Conservation (phyloP, 2,797 vertebrate species). For the Podargus strigoides region DNA sequence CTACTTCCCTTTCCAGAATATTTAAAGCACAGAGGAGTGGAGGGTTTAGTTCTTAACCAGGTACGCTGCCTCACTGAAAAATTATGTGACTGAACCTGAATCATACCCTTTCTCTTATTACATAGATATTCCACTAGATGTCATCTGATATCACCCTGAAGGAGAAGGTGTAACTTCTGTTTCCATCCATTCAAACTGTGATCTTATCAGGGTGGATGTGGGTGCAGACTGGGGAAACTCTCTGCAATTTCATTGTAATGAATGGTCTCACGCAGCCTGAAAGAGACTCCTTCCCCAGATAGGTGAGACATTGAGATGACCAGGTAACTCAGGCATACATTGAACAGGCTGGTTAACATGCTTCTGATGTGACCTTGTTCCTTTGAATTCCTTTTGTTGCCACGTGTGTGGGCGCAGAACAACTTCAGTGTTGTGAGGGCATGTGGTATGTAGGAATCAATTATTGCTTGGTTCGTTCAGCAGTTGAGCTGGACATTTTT, state of each 20-base stretch:
- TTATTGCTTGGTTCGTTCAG: neutral
- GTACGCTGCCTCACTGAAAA: neutral
- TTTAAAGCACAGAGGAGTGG: neutral
- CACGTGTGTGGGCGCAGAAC: rapidly evolving
- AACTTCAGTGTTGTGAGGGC: rapidly evolving
- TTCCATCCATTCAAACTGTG: neutral
- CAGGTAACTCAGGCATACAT: neutral
- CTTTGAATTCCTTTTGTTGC: neutral
- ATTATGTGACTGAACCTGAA: neutral
- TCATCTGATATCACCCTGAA: constrained; percentile 9
- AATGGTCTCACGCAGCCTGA: neutral
- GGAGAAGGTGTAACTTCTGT: neutral
- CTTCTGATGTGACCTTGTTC: neutral
- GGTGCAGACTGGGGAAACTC: neutral
- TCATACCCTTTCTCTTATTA: neutral
- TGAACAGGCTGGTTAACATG: neutral
- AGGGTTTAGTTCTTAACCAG: neutral
- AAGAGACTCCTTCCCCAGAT: neutral
- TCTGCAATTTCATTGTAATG: neutral
- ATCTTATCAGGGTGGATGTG: neutral
- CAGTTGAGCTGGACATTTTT: neutral
- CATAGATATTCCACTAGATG: constrained; percentile 60
- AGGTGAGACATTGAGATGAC: neutral
- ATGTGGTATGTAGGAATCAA: rapidly evolving
- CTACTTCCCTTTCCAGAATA: neutral